Evolutionary conservation across 1,140 invertebrate genomes (phyloP).

Genomic region (Cydia amplana): DNA sequence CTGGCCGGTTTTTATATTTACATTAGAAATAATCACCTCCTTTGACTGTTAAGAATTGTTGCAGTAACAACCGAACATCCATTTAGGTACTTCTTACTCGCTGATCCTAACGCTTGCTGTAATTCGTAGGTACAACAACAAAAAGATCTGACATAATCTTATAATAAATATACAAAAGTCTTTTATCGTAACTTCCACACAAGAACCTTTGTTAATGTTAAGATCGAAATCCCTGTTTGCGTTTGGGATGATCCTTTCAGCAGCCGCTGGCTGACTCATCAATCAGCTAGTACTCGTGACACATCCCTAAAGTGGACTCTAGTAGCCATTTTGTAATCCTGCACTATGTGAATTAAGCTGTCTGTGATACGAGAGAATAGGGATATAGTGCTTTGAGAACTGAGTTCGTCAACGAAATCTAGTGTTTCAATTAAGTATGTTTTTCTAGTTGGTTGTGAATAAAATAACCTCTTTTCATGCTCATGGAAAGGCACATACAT

Average conservation of each 20-base stretch:
- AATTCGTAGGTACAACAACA: constrained; percentile 29
- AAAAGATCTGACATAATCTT: constrained; percentile 14
- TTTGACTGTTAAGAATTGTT: too few relatives aligned
- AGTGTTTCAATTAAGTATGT: too few relatives aligned
- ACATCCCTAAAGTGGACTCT: not conserved
- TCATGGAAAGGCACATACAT: too few relatives aligned
- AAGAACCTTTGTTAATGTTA: constrained; percentile 15
- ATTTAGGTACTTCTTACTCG: not conserved
- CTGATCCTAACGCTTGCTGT: not conserved
- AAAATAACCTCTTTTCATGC: too few relatives aligned
- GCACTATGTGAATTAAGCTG: not conserved
- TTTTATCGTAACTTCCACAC: constrained; percentile 22
- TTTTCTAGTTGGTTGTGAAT: too few relatives aligned
- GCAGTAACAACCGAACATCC: not conserved
- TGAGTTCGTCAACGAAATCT: not conserved
- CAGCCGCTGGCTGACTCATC: constrained; percentile 13
- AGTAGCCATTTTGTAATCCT: constrained; percentile 18
- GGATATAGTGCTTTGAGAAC: not conserved
- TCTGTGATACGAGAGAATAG: not conserved
- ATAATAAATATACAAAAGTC: constrained; percentile 22
- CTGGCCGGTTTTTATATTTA: too few relatives aligned
- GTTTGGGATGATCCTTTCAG: constrained; percentile 16
- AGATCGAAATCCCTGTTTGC: constrained; percentile 23
- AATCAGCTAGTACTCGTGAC: constrained; percentile 13
- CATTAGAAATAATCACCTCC: too few relatives aligned